These are phyloP conservation scores for Athalia circularis DNA, from an alignment of 2,888 invertebrate genomes.

Conservation along the genomic window DNA sequence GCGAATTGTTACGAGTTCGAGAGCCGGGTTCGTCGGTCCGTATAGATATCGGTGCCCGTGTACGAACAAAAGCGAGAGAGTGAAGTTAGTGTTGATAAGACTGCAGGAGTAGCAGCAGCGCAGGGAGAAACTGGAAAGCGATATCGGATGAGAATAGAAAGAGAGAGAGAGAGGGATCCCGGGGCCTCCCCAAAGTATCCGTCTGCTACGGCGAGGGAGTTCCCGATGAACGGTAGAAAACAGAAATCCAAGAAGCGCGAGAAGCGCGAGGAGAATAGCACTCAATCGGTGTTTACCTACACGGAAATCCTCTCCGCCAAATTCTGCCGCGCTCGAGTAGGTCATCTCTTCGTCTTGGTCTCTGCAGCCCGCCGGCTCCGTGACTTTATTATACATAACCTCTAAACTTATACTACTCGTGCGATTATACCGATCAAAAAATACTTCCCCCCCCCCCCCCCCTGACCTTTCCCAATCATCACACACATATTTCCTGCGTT, in stretches of 20 bases:
- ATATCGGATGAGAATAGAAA: no score
- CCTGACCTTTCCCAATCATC: no score
- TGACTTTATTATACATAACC: conserved; percentile 28
- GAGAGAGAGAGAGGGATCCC: conserved; percentile 57
- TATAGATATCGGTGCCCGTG: no score
- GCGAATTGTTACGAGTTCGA: background rate
- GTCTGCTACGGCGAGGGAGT: background rate
- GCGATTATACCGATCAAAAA: no score
- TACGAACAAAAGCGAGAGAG: background rate
- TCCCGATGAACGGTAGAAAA: background rate
- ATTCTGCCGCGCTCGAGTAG: conserved; percentile 67
- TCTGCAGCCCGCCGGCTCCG: conserved; percentile 46
- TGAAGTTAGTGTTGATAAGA: conserved; percentile 40
- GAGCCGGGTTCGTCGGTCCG: background rate
- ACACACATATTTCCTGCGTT: no score
- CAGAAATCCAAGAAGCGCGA: conserved; percentile 3
- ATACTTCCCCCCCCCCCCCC: no score
- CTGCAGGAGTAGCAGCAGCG: conserved; percentile 47
- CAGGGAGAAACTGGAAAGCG: conserved; percentile 54
- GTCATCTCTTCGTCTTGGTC: conserved; percentile 62
- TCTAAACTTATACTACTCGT: no score
- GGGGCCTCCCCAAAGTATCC: no score
- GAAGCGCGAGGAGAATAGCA: conserved; percentile 51
- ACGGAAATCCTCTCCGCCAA: conserved; percentile 74
- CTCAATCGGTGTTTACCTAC: conserved; percentile 71